Evolutionary conservation across 2,113 vertebrate genomes (phyloP), one percentile per base, ranked within the genome.

Genomic region (Sphaerodactylus townsendi): DNA sequence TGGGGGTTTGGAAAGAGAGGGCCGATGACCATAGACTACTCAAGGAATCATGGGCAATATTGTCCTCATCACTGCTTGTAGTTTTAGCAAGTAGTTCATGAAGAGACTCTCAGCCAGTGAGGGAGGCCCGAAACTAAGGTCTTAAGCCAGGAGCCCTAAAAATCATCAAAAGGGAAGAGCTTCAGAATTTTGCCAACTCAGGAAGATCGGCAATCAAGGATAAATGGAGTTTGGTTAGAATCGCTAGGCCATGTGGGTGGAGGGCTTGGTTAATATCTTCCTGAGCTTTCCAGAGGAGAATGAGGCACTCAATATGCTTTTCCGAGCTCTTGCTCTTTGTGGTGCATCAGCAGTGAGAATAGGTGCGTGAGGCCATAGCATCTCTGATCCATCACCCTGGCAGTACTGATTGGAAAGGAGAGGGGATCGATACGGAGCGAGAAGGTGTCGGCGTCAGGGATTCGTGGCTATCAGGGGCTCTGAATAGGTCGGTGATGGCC

Each of bases 401-500:
- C 62, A 90, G 89, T 77, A 59, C 82, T 81, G 92, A 91, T 84
- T 46, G 89, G 93, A 92, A 89, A 82, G 68, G 93, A 83, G 83
- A 88, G 92, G 73, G 92, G 89, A 94, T 95, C 93, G 83, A 92
- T 93, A 92, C 35, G 70, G 89, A 92, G 89, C 88, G 88, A 72
- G 89, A 85, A 92, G 92, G 89, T 94, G 94, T 86, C 87, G 93
- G 93, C 85, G 75, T 93, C 92, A 92, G 88, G 93, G 87, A 93
- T 93, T 92, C 90, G 87, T 93, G 88, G 88, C 70, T 35, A 84
- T 88, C 83, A 88, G 90, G 93, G 88, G 87, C 89, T 93, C 89
- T 93, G 93, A 86, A 92, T 92, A 93, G 93, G 94, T 91, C 94
- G 95, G 93, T 92, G 93, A 92, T 93, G 93, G 88, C 89, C 92